phyloP scores from a whole-genome alignment of 2,797 vertebrate species.

The Molothrus aeneus region DNA sequence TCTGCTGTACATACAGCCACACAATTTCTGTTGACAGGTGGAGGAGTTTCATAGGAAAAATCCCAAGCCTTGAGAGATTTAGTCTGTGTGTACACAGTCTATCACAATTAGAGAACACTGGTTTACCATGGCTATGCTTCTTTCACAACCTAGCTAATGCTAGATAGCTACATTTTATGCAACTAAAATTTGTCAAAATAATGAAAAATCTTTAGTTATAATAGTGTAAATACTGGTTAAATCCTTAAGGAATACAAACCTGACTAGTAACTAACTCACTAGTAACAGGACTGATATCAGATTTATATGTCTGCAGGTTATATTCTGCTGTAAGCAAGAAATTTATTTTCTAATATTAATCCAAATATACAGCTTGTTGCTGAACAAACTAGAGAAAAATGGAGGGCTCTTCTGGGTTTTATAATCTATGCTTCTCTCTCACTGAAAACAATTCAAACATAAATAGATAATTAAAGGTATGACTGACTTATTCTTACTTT shows the following conservation, averaged over 20 bases:
- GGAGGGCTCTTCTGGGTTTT: not conserved
- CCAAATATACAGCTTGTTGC: not conserved
- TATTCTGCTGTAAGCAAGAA: not conserved
- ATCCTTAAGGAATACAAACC: not conserved
- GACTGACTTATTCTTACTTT: not conserved
- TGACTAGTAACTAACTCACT: not conserved
- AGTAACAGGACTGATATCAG: not conserved
- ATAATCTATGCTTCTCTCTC: not conserved
- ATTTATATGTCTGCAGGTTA: not conserved
- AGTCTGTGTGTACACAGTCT: not conserved
- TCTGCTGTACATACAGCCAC: not conserved
- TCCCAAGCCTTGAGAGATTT: rapidly evolving
- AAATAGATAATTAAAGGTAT: not conserved
- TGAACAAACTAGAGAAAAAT: not conserved
- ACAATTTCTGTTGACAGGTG: not conserved
- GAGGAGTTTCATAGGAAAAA: not conserved
- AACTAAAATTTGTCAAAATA: not conserved
- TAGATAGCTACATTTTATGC: not conserved
- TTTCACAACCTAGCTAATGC: not conserved
- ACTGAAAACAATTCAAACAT: not conserved
- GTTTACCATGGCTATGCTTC: not conserved
- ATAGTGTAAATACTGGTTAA: not conserved
- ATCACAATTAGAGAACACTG: rapidly evolving
- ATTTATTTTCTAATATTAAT: not conserved
- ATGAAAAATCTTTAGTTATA: not conserved